Percentiles rank a stretch among this genome's conserved stretches.
Evolutionary conservation across 2,797 vertebrate genomes (phyloP).

Genomic region (Macrochelys suwanniensis): DNA sequence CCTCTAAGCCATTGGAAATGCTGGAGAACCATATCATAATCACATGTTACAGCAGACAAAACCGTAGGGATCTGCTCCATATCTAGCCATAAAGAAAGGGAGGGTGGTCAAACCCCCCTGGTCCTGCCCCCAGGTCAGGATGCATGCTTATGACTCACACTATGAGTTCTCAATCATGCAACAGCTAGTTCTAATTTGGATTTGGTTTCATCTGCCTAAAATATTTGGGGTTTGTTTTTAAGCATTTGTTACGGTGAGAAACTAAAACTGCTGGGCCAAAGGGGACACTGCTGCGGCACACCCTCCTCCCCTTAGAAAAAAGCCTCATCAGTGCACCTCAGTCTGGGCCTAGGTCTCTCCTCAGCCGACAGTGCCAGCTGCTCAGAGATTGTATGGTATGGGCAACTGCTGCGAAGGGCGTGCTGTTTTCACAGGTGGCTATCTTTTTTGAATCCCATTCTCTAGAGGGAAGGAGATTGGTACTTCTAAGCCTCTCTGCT

Average conservation of each 20-base stretch:
- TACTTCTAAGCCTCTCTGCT: neutral
- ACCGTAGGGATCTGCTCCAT: neutral
- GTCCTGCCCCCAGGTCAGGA: neutral
- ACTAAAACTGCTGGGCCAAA: neutral
- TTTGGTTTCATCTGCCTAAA: neutral
- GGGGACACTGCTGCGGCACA: too few species aligned
- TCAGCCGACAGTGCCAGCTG: neutral
- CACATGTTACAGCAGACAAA: neutral
- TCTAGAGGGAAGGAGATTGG: neutral
- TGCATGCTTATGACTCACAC: neutral
- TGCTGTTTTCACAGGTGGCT: neutral
- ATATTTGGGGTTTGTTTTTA: neutral
- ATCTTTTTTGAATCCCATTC: neutral
- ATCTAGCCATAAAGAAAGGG: fast-evolving
- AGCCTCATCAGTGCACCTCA: neutral
- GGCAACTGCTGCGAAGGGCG: neutral
- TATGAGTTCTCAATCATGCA: neutral
- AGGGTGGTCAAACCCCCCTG: neutral
- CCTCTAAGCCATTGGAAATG: neutral
- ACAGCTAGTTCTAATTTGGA: neutral
- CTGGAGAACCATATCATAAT: neutral
- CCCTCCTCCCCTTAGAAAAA: neutral
- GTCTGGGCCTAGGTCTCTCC: neutral
- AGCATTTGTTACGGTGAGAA: neutral
- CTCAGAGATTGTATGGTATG: neutral